Base-by-base conservation (phyloP, 2,113 vertebrate species). In the Nothocercus nigrocapillus region DNA sequence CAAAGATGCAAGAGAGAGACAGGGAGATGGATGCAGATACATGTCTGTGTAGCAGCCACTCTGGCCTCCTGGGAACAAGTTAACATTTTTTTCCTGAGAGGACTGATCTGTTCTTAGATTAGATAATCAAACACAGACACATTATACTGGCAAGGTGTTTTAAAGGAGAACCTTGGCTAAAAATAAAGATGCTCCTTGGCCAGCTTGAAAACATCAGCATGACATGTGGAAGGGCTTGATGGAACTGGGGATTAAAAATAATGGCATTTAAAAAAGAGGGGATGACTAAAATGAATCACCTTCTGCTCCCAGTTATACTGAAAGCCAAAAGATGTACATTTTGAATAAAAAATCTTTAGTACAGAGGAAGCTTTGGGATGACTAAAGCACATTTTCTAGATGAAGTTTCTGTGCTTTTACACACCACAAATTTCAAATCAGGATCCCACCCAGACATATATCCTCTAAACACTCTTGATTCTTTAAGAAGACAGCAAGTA, bases 21-120 rank as follows among this genome's bases (percentile, higher is more conserved):
- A 53, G 51, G 27, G 51, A 53, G 51, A 53, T 90, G 78, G 88
- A 68, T 88, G 73, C 62, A 81, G 78, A 89, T 93, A 40, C 44
- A 70, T 59, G 10, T 85, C 51, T 88, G 69, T 76, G 12, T 76
- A 95, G 91, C 91, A 96, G 85, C 20, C 79, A 67, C 68, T 88
- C 36, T 70, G 45, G 58, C 75, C 93, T 94, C 89, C 40, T 68
- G 94, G 58, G 94, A 94, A 34, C n/a, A 93, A 89, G 91, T 82
- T 89, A 95, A 86, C 64, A 45, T 89, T 96, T 90, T 90, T 94
- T 95, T 64, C 82, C 81, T 92, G 75, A 94, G 92, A 89, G 49
- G 28, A 76, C 75, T 94, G 94, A 96, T 97, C 81, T 96, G 81
- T 72, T 96, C 78, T 67, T 74, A 96, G 93, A 96, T 95, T 93